These are phyloP conservation scores for Caenorhabditis sp. DNA, from an alignment of 2,888 invertebrate genomes.

Conservation along the genomic window DNA sequence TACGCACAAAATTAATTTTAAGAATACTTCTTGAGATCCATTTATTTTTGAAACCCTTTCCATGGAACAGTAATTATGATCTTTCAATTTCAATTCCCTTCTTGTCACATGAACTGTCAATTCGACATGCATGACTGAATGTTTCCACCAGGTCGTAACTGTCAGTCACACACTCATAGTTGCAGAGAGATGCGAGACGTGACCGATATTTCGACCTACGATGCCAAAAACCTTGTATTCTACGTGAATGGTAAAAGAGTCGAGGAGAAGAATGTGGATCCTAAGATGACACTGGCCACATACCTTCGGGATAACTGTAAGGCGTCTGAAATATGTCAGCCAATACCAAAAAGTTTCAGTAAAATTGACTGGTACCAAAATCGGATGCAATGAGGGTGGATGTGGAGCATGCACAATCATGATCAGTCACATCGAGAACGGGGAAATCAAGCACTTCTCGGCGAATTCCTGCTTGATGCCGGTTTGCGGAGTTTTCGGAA, in stretches of 20 bases:
- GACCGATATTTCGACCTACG: constrained; percentile 60
- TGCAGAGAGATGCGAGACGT: constrained; percentile 47
- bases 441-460: constrained; percentile 74
- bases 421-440: constrained; percentile 70
- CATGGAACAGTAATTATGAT: background rate
- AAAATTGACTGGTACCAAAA: constrained; percentile 83
- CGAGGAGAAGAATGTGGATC: constrained; percentile 77
- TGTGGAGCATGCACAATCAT: constrained; percentile 85
- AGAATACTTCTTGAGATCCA: too few species aligned
- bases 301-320: constrained; percentile 79
- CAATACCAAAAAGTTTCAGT: constrained; percentile 56
- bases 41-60: too few species aligned
- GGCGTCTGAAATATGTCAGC: constrained; percentile 6
- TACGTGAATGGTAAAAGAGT: constrained; percentile 80
- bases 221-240: constrained; percentile 73
- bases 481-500: constrained; percentile 91
- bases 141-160: constrained; percentile 4
- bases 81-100: constrained; percentile 7
- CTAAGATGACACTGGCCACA: constrained; percentile 77
- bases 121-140: constrained; percentile 32
- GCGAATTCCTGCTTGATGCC: constrained; percentile 94
- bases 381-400: constrained; percentile 85
- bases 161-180: constrained; percentile 1
- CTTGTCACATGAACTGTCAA: constrained; percentile 21
- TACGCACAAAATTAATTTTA: too few species aligned